Percentiles rank a stretch among this genome's conserved stretches.
Conservation (phyloP, 2,113 vertebrate genomes). For the Empidonax traillii region DNA sequence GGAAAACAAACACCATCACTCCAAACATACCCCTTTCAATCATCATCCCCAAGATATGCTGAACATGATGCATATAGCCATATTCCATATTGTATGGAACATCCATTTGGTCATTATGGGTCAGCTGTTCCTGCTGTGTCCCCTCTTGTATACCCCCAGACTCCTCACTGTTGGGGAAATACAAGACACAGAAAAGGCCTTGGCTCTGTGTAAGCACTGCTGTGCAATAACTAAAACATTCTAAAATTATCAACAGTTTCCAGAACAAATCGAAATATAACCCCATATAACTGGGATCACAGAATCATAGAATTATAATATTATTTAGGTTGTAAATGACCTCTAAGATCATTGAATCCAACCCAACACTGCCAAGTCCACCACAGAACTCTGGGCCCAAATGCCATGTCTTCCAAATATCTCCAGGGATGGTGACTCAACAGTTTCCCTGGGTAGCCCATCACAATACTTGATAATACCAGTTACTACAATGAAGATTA, state of each 20-base stretch:
- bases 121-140: neutral
- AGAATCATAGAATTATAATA: neutral
- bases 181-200: neutral
- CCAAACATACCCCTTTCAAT: neutral
- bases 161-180: neutral
- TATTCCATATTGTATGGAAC: neutral
- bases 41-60: neutral
- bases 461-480: neutral
- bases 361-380: neutral
- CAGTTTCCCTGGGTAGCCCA: too few species aligned
- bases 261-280: neutral
- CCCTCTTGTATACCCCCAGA: too few species aligned
- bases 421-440: neutral
- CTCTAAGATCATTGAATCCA: neutral
- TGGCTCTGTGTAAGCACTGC: neutral
- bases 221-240: neutral
- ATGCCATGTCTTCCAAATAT: neutral
- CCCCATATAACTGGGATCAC: too few species aligned
- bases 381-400: neutral
- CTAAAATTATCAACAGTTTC: neutral
- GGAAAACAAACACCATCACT: neutral
- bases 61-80: neutral
- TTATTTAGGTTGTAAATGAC: neutral
- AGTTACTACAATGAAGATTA: neutral
- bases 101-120: neutral